Percentiles rank a stretch among this genome's conserved stretches.
Conservation (phyloP, 2,888 invertebrate genomes). For the Frankliniella intonsa region DNA sequence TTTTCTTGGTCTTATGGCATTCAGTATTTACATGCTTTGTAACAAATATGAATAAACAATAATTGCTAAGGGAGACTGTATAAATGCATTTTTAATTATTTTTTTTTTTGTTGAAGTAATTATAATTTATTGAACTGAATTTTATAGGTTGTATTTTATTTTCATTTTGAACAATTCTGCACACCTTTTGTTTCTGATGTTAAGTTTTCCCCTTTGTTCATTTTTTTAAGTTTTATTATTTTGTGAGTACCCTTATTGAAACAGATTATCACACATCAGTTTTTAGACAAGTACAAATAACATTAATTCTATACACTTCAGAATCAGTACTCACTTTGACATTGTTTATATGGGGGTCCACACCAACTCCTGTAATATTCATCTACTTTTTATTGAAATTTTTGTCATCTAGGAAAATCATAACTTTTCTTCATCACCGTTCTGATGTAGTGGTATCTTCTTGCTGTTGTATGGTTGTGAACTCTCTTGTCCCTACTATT, state of each 20-base stretch:
- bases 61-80: conserved; percentile 25
- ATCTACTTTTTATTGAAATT: neutral
- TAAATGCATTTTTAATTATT: conserved; percentile 21
- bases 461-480: too few relatives aligned
- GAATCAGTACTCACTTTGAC: neutral
- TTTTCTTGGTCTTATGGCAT: conserved; percentile 26
- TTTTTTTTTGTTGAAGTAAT: conserved; percentile 26
- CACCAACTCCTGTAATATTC: neutral
- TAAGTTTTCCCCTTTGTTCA: neutral
- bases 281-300: neutral
- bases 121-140: conserved; percentile 25
- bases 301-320: neutral
- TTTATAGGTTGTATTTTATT: conserved; percentile 16
- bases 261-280: neutral
- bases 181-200: conserved; percentile 9
- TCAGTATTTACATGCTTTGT: conserved; percentile 27
- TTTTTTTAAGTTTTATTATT: neutral
- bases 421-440: too few relatives aligned
- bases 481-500: too few relatives aligned
- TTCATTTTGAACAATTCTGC: conserved; percentile 1
- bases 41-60: conserved; percentile 25
- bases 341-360: neutral
- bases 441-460: too few relatives aligned
- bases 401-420: neutral
- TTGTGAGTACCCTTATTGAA: conserved; percentile 14